Percentiles rank a stretch among this genome's conserved stretches.
These are phyloP conservation scores for Steinernema khuongi DNA, from an alignment of 1,140 invertebrate species.

Conservation along the genomic window DNA sequence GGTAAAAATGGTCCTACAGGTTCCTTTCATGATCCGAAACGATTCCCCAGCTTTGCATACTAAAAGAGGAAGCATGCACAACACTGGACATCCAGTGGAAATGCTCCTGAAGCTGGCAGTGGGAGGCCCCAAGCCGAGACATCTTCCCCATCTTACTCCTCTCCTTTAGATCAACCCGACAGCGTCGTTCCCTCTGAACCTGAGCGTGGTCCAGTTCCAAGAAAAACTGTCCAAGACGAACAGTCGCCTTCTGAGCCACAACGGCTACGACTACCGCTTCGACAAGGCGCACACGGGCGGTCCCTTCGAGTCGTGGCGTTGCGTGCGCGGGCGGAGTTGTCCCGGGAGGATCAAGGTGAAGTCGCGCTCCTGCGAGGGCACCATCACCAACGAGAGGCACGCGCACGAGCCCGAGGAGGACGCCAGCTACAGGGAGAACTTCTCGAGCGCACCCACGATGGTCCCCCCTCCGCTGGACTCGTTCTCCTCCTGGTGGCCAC, in stretches of 20 bases:
- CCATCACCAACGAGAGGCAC: background rate
- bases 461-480: background rate
- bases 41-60: too few relatives aligned
- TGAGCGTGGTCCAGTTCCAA: background rate
- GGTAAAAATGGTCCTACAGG: too few relatives aligned
- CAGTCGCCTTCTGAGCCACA: background rate
- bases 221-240: conserved; percentile 1
- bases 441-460: background rate
- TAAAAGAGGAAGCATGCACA: too few relatives aligned
- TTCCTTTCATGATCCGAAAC: too few relatives aligned
- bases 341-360: conserved; percentile 8
- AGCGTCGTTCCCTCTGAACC: background rate
- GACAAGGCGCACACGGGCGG: conserved; percentile 3
- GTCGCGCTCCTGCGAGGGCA: background rate
- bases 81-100: too few relatives aligned
- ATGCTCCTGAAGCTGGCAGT: too few relatives aligned
- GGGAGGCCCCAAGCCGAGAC: too few relatives aligned
- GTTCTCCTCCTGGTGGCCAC: background rate
- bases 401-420: conserved; percentile 2
- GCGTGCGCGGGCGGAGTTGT: background rate
- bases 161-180: background rate
- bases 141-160: too few relatives aligned
- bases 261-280: conserved; percentile 14
- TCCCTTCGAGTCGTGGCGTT: background rate
- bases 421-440: conserved; percentile 6